phyloP scores from a whole-genome alignment of 2,888 invertebrate genomes.

The Rotaria magnacalcarata region DNA sequence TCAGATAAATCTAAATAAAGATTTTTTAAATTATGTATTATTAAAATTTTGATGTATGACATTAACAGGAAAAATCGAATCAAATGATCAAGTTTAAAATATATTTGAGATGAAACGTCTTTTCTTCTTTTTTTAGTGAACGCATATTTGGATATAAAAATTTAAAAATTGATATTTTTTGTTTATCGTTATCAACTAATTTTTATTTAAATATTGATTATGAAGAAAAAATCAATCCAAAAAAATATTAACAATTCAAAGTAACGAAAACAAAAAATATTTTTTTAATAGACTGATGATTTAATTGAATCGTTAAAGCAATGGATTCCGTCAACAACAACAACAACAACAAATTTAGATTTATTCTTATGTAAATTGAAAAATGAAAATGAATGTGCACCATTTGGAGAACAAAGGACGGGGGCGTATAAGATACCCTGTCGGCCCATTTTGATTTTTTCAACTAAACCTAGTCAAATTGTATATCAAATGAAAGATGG shows the following conservation, averaged over 20 bases:
- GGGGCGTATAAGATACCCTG: too few relatives aligned
- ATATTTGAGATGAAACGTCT: too few relatives aligned
- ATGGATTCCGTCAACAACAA: slow-evolving; percentile 67
- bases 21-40: too few relatives aligned
- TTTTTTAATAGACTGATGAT: slow-evolving; percentile 67
- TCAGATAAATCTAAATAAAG: too few relatives aligned
- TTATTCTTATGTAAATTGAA: slow-evolving; percentile 69
- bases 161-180: slow-evolving; percentile 72
- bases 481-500: too few relatives aligned
- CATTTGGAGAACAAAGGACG: slow-evolving; percentile 70
- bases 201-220: slow-evolving; percentile 75
- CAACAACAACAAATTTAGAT: slow-evolving; percentile 69
- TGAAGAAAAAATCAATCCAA: slow-evolving; percentile 66
- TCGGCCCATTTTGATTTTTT: too few relatives aligned
- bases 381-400: slow-evolving; percentile 70
- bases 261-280: slow-evolving; percentile 49
- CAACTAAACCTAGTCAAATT: too few relatives aligned
- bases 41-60: too few relatives aligned
- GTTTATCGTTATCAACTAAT: slow-evolving; percentile 74
- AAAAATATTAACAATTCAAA: slow-evolving; percentile 60
- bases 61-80: too few relatives aligned
- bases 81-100: too few relatives aligned
- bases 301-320: slow-evolving; percentile 69
- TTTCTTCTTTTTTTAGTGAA: slow-evolving; percentile 65
- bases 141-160: slow-evolving; percentile 87